Conservation (phyloP, 2,113 vertebrate species). For the Calypte anna region DNA sequence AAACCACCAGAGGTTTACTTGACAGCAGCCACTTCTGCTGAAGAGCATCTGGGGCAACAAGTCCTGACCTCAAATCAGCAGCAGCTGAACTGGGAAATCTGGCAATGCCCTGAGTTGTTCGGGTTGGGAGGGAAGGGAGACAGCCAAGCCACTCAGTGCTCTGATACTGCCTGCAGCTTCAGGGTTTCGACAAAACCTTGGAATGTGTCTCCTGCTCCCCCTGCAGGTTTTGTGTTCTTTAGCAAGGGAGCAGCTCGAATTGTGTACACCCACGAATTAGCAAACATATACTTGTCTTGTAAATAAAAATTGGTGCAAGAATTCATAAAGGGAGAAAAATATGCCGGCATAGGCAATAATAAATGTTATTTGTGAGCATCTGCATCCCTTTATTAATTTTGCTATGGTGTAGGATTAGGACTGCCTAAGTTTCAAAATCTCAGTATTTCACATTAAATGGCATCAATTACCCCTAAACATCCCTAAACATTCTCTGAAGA, state of each 20-base stretch:
- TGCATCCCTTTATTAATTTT: not conserved
- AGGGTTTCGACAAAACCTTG: not conserved
- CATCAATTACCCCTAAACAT: not conserved
- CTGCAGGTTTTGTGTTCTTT: not conserved
- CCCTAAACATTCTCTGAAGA: not conserved
- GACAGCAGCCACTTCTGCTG: not conserved
- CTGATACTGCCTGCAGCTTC: not conserved
- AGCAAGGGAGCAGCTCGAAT: not conserved
- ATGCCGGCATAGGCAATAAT: not conserved
- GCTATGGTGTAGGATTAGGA: not conserved
- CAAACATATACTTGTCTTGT: not conserved
- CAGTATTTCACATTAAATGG: not conserved
- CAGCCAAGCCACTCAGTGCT: not conserved
- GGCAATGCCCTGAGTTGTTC: not conserved
- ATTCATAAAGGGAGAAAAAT: not conserved
- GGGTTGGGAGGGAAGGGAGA: not conserved
- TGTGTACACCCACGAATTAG: not conserved
- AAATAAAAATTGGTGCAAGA: not conserved
- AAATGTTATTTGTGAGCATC: not conserved
- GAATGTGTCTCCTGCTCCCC: constrained; percentile 12
- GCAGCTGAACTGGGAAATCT: not conserved
- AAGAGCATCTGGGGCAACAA: not conserved
- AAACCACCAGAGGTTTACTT: not conserved
- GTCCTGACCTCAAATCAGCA: not conserved
- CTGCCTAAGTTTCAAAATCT: not conserved